A percentile compares a stretch with the other conserved stretches of the same genome.
These are phyloP conservation scores for Chelidonichthys spinosus DNA, from an alignment of 2,797 vertebrate genomes.

Conservation along the genomic window DNA sequence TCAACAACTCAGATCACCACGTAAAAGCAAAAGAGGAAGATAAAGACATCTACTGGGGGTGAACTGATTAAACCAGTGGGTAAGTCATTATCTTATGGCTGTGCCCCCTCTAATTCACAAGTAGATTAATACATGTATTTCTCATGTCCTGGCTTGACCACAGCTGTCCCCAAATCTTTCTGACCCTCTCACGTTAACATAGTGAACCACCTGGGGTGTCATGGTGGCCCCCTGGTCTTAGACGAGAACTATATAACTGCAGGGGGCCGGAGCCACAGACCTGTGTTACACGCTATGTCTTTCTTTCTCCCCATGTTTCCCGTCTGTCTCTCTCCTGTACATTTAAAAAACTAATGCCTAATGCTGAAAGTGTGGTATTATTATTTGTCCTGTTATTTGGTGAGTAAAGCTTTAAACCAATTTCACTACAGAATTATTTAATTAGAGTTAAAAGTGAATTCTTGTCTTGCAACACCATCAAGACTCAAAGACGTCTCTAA, in stretches of 20 bases:
- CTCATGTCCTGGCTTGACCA: neutral
- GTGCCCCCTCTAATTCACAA: neutral
- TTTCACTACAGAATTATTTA: constrained; percentile 18
- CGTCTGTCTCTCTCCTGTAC: neutral
- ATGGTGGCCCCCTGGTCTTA: neutral
- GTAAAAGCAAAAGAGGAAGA: neutral
- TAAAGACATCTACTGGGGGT: neutral
- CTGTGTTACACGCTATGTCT: neutral
- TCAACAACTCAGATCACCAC: neutral
- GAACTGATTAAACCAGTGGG: neutral
- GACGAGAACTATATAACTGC: neutral
- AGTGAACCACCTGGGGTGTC: neutral
- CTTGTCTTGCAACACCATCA: constrained; percentile 3
- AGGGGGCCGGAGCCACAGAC: neutral
- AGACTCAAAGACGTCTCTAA: constrained; percentile 7
- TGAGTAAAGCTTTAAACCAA: constrained; percentile 19
- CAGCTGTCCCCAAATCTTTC: neutral
- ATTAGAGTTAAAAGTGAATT: constrained; percentile 11
- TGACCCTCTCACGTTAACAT: neutral
- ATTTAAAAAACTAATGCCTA: neutral
- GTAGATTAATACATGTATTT: neutral
- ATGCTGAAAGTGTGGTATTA: neutral
- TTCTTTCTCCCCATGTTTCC: neutral
- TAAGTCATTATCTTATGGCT: neutral
- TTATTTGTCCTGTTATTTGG: neutral